A percentile compares a stretch with the other conserved stretches of the same genome.
Evolutionary conservation across 2,797 vertebrate genomes (phyloP).

Genomic region (Accipiter minullus): DNA sequence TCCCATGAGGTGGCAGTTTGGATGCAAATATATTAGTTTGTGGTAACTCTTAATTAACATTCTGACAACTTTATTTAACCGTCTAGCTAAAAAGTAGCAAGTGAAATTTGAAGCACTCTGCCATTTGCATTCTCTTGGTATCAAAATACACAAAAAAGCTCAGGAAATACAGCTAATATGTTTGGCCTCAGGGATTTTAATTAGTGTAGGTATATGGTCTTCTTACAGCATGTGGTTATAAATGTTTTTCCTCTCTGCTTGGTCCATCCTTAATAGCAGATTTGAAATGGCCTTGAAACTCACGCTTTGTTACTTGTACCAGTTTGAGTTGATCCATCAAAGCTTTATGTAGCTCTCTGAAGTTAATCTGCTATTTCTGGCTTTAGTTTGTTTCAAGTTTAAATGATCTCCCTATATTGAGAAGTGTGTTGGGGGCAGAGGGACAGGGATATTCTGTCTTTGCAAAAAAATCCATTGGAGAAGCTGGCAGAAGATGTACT

Average conservation of each 20-base stretch:
- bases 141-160: background rate
- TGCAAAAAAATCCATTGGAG: background rate
- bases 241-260: background rate
- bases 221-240: background rate
- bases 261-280: background rate
- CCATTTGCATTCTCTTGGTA: background rate
- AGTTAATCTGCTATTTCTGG: background rate
- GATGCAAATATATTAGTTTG: background rate
- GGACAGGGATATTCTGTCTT: background rate
- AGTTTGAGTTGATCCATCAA: background rate
- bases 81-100: background rate
- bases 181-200: background rate
- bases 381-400: background rate
- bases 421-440: background rate
- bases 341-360: background rate
- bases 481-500: background rate
- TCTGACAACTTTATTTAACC: background rate
- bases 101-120: background rate
- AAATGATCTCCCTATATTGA: background rate
- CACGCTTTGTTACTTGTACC: fast-evolving
- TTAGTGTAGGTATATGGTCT: background rate
- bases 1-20: background rate
- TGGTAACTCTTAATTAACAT: background rate
- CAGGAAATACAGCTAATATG: background rate
- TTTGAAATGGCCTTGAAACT: background rate